Evolutionary conservation across 1,140 invertebrate species (phyloP).

Genomic region (Euura saliciscinereae): DNA sequence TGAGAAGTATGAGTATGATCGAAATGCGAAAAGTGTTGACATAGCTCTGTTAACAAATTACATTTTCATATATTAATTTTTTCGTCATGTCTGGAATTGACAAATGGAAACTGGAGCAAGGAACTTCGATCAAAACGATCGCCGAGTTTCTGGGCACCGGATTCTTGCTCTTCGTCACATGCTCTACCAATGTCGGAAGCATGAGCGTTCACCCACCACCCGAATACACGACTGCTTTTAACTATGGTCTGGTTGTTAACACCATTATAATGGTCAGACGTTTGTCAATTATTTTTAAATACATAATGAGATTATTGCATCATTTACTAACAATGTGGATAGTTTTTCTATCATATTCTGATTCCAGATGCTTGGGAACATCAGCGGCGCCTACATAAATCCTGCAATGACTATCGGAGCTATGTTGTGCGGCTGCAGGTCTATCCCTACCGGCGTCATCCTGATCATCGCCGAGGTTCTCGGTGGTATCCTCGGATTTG

Average conservation of each 20-base stretch:
- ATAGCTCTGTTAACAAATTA: too few relatives aligned
- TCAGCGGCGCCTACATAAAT: conserved; percentile 78
- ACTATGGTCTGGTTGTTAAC: conserved; percentile 75
- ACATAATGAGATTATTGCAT: too few relatives aligned
- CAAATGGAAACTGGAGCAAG: conserved; percentile 41
- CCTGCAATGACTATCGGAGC: conserved; percentile 78
- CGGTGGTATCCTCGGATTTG: conserved; percentile 74
- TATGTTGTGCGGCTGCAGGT: conserved; percentile 67
- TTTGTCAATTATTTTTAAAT: too few relatives aligned
- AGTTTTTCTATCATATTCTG: too few relatives aligned
- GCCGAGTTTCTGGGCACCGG: conserved; percentile 77
- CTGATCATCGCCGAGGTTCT: conserved; percentile 76
- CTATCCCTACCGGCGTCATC: conserved; percentile 69
- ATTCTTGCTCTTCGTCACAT: conserved; percentile 77
- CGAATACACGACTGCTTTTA: conserved; percentile 67
- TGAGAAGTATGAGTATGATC: too few relatives aligned
- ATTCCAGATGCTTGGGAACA: conserved; percentile 68
- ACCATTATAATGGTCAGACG: conserved; percentile 68
- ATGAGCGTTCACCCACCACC: conserved; percentile 44
- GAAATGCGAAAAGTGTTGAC: too few relatives aligned
- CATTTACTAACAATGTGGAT: too few relatives aligned
- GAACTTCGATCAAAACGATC: conserved; percentile 44
- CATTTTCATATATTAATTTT: too few relatives aligned
- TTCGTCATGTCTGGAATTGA: too few relatives aligned
- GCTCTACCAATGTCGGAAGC: conserved; percentile 67